phyloP scores from a whole-genome alignment of 1,140 invertebrate species.

The Harpegnathos saltator region DNA sequence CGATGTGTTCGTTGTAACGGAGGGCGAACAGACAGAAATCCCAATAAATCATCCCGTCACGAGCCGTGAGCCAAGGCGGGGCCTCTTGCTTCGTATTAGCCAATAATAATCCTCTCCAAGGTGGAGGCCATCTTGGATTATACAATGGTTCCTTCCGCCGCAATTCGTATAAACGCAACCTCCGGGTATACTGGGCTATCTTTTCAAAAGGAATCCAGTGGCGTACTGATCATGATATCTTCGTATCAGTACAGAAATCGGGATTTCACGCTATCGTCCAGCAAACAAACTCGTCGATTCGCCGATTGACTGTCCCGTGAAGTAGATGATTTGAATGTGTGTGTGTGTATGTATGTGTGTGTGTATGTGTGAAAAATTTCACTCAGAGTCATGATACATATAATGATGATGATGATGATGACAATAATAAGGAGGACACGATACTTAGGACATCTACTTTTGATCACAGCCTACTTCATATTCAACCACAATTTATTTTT shows the following conservation, averaged over 20 bases:
- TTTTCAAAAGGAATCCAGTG: conserved; percentile 80
- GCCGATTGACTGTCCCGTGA: not conserved
- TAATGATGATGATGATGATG: no score
- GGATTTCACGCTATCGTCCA: conserved; percentile 39
- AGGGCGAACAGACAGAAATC: conserved; percentile 86
- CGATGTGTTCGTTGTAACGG: conserved; percentile 80
- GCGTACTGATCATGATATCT: conserved; percentile 71
- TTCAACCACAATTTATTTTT: conserved; percentile 87
- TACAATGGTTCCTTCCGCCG: conserved; percentile 86
- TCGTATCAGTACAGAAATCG: conserved; percentile 23
- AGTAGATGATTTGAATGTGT: conserved; percentile 14
- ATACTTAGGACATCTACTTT: not conserved
- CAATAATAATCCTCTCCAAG: conserved; percentile 87
- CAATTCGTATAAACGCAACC: conserved; percentile 85
- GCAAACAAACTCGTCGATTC: conserved; percentile 12
- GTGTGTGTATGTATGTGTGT: no score
- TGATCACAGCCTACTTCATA: conserved; percentile 77
- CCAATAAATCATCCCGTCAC: conserved; percentile 87
- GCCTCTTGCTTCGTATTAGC: conserved; percentile 87
- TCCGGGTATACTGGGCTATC: conserved; percentile 78
- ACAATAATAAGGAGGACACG: conserved; percentile 34
- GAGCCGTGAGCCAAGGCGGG: conserved; percentile 87
- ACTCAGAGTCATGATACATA: no score
- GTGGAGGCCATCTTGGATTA: conserved; percentile 87
- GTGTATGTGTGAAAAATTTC: not conserved